Percentiles rank a stretch among this genome's conserved stretches.
Conservation (phyloP, 2,888 invertebrate genomes). For the Cryptophagus acutangulus region DNA sequence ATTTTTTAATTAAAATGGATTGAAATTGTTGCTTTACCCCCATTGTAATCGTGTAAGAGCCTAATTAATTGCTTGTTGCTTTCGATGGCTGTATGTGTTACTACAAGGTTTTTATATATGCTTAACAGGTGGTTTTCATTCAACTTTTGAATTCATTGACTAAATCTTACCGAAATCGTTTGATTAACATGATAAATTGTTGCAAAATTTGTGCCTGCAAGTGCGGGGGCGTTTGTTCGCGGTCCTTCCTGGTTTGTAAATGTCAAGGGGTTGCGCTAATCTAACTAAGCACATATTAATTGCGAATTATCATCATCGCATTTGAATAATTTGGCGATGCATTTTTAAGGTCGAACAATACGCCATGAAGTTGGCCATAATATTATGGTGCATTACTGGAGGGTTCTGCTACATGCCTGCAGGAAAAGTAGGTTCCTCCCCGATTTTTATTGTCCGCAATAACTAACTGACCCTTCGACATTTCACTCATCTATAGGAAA, state of each 20-base stretch:
- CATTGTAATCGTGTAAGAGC: no score
- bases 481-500: slow-evolving; percentile 31
- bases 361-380: slow-evolving; percentile 33
- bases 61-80: no score
- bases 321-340: background rate
- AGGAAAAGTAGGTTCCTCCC: slow-evolving; percentile 39
- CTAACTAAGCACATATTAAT: background rate
- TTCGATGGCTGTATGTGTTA: slow-evolving; percentile 1
- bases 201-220: no score
- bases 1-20: no score
- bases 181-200: no score
- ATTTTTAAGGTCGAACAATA: slow-evolving; percentile 3
- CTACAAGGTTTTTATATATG: background rate
- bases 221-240: no score
- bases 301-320: background rate
- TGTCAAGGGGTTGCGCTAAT: slow-evolving; percentile 1
- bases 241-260: no score
- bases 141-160: background rate
- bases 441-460: background rate
- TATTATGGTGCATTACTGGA: slow-evolving; percentile 31
- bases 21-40: no score
- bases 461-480: background rate
- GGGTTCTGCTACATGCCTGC: slow-evolving; percentile 41
- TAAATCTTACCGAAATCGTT: background rate
- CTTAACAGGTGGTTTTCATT: slow-evolving; percentile 5